Evolutionary conservation across 2,797 vertebrate genomes (phyloP), one percentile per base, ranked within the genome.

Genomic region (Gallinago stenura): DNA sequence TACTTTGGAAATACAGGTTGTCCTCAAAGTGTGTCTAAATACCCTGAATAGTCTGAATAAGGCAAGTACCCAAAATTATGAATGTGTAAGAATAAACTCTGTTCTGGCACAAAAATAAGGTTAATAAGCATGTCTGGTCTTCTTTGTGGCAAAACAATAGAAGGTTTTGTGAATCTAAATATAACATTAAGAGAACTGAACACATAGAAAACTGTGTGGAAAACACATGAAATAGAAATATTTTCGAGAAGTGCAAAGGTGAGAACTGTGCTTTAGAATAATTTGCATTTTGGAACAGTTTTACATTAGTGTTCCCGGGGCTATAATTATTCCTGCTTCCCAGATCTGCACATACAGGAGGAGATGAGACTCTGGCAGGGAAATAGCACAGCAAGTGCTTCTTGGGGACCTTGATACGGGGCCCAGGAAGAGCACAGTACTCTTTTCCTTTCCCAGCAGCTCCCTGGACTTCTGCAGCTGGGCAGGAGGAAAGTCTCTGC

Each of bases 361-460:
- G 26, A 68, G 33, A 21, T 35, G 7, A 68, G 31, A 8, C 16
- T 53, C 62, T 41, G 35, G 13, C 30, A 89, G 15, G 24, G 16
- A 30, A 70, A 65, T 10, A 15, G 9, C 51, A 10, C 35, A 18
- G 28, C 45, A 73, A 53, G 48, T 20, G 33, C 43, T 20, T 4
- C 15, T 33, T 0, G 0, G 30, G 4, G 9, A 17, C 19, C 8
- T 28, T 31, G 25, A 31, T 14, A 30, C 1, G 1, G 15, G 15
- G 64, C 25, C 18, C 3, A 2, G 39, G 66, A 37, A 60, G 7
- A 21, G 22, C 31, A 15, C 7, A 6, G 15, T 39, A 8, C 10
- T 33, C 24, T 33, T 17, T 18, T 31, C 10, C 46, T 76, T 79
- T 35, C 62, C 57, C 46, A 45, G 7, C 31, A 76, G 41, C 48